These are phyloP conservation scores for Crossaster papposus DNA, from an alignment of 53 echinoderm and acorn worm species.

Conservation along the genomic window DNA sequence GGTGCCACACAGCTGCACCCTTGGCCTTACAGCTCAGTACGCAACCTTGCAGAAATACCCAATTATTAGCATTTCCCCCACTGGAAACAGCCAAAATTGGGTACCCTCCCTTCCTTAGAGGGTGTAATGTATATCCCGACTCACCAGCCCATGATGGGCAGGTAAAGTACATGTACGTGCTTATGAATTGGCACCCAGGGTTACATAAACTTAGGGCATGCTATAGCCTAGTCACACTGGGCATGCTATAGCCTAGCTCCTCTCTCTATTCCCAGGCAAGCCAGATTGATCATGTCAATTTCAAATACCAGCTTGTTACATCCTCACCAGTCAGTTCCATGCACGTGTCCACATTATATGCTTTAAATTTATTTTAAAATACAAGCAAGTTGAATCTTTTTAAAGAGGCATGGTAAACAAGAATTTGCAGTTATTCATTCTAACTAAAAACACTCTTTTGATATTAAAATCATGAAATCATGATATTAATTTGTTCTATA, in stretches of 20 bases:
- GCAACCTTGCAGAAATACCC: background rate
- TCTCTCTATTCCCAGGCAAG: background rate
- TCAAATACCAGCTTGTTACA: background rate
- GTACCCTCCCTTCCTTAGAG: constrained; percentile 52
- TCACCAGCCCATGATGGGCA: background rate
- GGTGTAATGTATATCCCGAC: constrained; percentile 36
- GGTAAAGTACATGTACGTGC: background rate
- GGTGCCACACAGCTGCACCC: constrained; percentile 25
- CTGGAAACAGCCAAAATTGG: constrained; percentile 7
- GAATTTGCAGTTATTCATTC: background rate
- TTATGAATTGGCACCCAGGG: background rate
- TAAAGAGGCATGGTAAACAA: background rate
- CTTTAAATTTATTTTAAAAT: background rate
- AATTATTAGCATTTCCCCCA: constrained; percentile 40
- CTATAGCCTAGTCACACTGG: background rate
- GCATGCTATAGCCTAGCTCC: background rate
- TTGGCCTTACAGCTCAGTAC: constrained; percentile 12
- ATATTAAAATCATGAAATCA: no score
- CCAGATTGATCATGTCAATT: background rate
- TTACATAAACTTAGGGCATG: background rate
- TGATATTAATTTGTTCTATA: no score
- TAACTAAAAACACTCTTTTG: no score
- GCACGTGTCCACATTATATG: background rate
- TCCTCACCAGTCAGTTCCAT: background rate
- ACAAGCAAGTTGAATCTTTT: background rate